These are phyloP conservation scores for Esox niger DNA, from an alignment of 2,113 vertebrate genomes.

Conservation along the genomic window DNA sequence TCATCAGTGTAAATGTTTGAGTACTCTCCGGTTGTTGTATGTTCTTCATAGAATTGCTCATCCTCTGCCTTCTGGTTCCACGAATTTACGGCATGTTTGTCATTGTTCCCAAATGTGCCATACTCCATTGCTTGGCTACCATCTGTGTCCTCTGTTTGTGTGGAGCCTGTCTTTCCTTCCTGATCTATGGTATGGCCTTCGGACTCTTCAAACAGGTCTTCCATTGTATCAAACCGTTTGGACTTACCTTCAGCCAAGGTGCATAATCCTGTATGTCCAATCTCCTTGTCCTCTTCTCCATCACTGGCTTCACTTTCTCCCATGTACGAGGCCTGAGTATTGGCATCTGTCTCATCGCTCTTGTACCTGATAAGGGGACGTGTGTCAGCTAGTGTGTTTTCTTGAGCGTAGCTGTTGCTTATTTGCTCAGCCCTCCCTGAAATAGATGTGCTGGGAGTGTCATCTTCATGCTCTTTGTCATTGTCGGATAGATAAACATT, in stretches of 20 bases:
- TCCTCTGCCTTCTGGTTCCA: slow-evolving; percentile 1
- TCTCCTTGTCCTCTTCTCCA: slow-evolving; percentile 61
- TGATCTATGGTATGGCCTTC: slow-evolving; percentile 54
- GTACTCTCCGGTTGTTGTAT: not conserved
- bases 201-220: slow-evolving; percentile 70
- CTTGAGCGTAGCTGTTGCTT: slow-evolving; percentile 70
- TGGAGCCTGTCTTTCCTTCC: slow-evolving; percentile 37
- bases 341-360: slow-evolving; percentile 68
- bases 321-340: slow-evolving; percentile 58
- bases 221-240: slow-evolving; percentile 71
- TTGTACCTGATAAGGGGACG: slow-evolving; percentile 73
- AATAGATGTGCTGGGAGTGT: slow-evolving; percentile 67
- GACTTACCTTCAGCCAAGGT: slow-evolving; percentile 53
- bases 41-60: slow-evolving; percentile 27
- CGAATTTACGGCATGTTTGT: slow-evolving; percentile 18
- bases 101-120: not conserved
- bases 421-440: slow-evolving; percentile 71
- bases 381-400: slow-evolving; percentile 74
- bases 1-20: not conserved
- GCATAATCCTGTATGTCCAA: slow-evolving; percentile 29
- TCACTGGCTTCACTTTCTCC: slow-evolving; percentile 63
- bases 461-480: slow-evolving; percentile 39
- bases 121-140: slow-evolving; percentile 2
- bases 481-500: slow-evolving; percentile 8
- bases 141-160: slow-evolving; percentile 24